Base-by-base conservation (phyloP, 1,140 invertebrate genomes). In the Scaptomyza montana region DNA sequence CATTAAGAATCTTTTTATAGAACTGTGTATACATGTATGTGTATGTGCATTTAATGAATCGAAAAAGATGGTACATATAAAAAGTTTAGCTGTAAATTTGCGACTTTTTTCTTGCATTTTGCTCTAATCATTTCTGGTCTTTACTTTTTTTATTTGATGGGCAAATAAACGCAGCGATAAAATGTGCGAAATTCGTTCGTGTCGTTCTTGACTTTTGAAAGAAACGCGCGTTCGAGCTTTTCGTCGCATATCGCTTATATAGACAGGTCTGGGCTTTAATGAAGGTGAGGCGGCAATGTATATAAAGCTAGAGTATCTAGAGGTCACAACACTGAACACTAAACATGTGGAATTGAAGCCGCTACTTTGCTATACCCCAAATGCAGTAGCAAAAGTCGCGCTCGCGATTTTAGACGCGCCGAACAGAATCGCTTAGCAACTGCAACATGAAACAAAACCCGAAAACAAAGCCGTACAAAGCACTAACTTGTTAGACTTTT, bases 141-240 rank as follows among this genome's bases (percentile, higher is more conserved):
- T 68, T 64, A 46, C 46, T 46, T 36, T 47, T 62, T 57, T 43
- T 53, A 55, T 62, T 53, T 43, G 8, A 41, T 62, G 43, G 49
- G 69, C 49, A 67, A 55, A 73, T 36, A 72, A 66, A 60, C 49
- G 36, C 57, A 47, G 21, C 16, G 30, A 59, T 36, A 53, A 75
- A 54, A 72, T 75, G 73, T 78, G 72, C 73, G 67, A 78, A 74
- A 51, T 67, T 78, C 68, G 76, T 76, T 78, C 68, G 76, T 76
- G 68, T 76, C 62, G 67, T 76, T 78, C 73, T 76, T 76, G 57
- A 76, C 12, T 61, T 76, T 63, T 78, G 21, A 33, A 62, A 54
- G 72, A 75, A 66, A 49, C 50, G 47, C 64, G 47, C 41, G 61
- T 63, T 57, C 33, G 30, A 50, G n/a, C 8, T 50, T 57, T 60